Percentiles rank a stretch among this genome's conserved stretches.
Evolutionary conservation across 2,797 vertebrate species (phyloP).

Genomic region (Diplodus puntazzo): DNA sequence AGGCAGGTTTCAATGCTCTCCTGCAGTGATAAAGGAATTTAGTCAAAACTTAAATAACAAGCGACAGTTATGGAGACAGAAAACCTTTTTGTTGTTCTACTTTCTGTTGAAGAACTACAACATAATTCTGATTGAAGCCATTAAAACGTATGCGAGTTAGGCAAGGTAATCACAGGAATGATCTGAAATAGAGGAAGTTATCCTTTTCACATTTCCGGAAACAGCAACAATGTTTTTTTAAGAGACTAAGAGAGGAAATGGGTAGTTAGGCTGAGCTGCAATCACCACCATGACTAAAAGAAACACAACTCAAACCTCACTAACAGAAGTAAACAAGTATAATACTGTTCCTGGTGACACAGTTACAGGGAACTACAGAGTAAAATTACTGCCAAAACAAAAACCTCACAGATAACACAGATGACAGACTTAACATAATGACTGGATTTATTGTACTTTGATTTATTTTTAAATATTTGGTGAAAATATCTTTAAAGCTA

Average conservation of each 20-base stretch:
- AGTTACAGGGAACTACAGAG: background rate
- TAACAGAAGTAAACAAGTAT: background rate
- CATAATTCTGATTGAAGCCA: background rate
- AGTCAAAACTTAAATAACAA: slow-evolving; percentile 18
- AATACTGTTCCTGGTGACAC: background rate
- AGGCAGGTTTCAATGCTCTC: slow-evolving; percentile 33
- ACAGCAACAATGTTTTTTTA: slow-evolving; percentile 1
- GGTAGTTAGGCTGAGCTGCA: background rate
- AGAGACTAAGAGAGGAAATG: slow-evolving; percentile 29
- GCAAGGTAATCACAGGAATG: background rate
- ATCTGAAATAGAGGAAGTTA: slow-evolving; percentile 17
- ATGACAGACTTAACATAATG: background rate
- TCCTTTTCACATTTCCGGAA: slow-evolving; percentile 5
- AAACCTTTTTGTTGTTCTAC: slow-evolving; percentile 10
- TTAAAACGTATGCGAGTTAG: background rate
- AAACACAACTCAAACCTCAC: background rate
- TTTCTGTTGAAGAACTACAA: background rate
- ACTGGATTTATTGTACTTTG: background rate
- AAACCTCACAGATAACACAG: background rate
- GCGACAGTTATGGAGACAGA: slow-evolving; percentile 2
- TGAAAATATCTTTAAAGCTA: slow-evolving; percentile 2
- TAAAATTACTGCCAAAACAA: background rate
- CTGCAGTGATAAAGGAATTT: slow-evolving; percentile 37
- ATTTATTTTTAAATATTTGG: slow-evolving; percentile 1
- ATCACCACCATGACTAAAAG: background rate